Conservation (phyloP, 2,113 vertebrate genomes). For the Synchiropus splendidus region DNA sequence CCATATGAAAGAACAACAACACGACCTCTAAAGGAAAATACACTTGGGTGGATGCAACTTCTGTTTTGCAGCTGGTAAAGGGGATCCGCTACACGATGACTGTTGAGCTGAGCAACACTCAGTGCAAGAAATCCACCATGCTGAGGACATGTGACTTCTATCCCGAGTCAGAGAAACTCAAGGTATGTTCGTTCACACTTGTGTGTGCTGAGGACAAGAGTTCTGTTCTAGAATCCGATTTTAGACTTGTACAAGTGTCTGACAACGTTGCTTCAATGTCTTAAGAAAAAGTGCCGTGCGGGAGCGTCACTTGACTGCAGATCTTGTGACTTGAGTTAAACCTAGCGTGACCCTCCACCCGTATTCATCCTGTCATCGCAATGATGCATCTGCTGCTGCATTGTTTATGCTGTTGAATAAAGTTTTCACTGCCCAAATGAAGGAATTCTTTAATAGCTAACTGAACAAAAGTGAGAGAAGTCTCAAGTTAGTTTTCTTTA, state of each 20-base stretch:
- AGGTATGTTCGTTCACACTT: constrained; percentile 62
- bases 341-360: neutral
- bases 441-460: too few relatives aligned
- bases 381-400: too few relatives aligned
- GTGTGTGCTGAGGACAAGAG: neutral
- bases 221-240: too few relatives aligned
- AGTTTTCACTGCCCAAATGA: too few relatives aligned
- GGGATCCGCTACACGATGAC: constrained; percentile 74
- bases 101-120: constrained; percentile 68
- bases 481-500: too few relatives aligned
- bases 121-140: constrained; percentile 65
- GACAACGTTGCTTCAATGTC: too few relatives aligned
- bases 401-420: too few relatives aligned
- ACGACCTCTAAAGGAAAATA: neutral
- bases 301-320: constrained; percentile 15
- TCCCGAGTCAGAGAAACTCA: constrained; percentile 64
- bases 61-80: constrained; percentile 67
- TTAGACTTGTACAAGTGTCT: too few relatives aligned
- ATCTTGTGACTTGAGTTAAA: constrained; percentile 24
- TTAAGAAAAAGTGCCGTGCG: too few relatives aligned
- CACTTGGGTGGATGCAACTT: neutral
- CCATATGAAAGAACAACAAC: constrained; percentile 3
- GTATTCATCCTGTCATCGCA: too few relatives aligned
- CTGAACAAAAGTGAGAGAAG: too few relatives aligned
- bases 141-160: constrained; percentile 56